A percentile compares a stretch with the other conserved stretches of the same genome.
Evolutionary conservation across 2,797 vertebrate species (phyloP).

Genomic region (Lithobates pipiens): DNA sequence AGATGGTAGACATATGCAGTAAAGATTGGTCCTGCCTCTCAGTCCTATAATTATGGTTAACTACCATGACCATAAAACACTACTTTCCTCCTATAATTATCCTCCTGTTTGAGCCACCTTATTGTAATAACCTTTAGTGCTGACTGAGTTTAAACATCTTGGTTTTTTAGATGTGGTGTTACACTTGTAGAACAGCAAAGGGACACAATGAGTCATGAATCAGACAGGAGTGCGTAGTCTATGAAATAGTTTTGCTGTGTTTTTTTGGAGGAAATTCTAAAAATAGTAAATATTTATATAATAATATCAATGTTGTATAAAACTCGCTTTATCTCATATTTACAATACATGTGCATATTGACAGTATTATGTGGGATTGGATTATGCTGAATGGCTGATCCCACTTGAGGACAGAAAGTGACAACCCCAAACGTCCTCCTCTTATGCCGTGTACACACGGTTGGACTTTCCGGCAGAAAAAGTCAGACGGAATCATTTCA

Average conservation of each 20-base stretch:
- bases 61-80: slow-evolving; percentile 41
- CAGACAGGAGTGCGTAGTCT: not conserved
- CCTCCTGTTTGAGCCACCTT: slow-evolving; percentile 29
- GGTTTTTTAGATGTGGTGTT: slow-evolving; percentile 44
- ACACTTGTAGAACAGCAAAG: slow-evolving; percentile 1
- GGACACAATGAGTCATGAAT: not conserved
- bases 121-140: slow-evolving; percentile 33
- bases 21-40: slow-evolving; percentile 13
- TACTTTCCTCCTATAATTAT: slow-evolving; percentile 54
- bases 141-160: slow-evolving; percentile 16
- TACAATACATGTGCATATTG: no score
- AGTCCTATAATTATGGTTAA: slow-evolving; percentile 42
- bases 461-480: no score
- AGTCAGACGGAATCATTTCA: no score
- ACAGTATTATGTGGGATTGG: no score
- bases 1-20: slow-evolving; percentile 15
- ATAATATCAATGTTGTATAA: not conserved
- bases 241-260: no score
- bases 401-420: no score
- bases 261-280: not conserved
- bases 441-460: no score
- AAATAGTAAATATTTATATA: not conserved
- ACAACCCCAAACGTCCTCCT: no score
- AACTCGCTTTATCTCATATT: no score
- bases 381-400: no score